Evolutionary conservation across 2,113 vertebrate species (phyloP).

Genomic region (Litocranius walleri): DNA sequence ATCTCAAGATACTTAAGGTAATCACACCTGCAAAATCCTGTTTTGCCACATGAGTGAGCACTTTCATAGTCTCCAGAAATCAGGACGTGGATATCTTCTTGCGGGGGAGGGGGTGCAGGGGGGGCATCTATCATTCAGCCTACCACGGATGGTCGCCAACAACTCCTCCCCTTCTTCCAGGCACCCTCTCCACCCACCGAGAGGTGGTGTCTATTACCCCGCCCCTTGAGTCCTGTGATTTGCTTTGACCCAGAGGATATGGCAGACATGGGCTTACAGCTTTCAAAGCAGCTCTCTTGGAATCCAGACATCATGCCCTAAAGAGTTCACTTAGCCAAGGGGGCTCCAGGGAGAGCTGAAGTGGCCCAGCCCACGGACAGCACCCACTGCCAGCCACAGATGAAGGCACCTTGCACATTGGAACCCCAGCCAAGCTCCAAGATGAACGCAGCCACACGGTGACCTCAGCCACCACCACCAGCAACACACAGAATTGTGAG

Average conservation of each 20-base stretch:
- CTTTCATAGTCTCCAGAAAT: not conserved
- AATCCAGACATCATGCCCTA: not conserved
- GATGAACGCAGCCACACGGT: rapidly evolving
- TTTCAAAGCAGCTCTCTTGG: not conserved
- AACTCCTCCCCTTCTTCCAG: not conserved
- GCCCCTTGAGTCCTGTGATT: not conserved
- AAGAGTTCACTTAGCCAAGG: not conserved
- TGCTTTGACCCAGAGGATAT: not conserved
- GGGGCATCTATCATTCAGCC: not conserved
- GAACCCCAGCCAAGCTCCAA: not conserved
- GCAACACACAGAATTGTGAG: not conserved
- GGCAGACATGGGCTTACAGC: not conserved
- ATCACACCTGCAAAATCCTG: not conserved
- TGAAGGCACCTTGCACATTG: too few relatives aligned
- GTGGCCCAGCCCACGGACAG: not conserved
- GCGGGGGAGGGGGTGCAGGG: too few relatives aligned
- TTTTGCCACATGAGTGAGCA: not conserved
- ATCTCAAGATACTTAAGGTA: not conserved
- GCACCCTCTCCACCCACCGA: rapidly evolving
- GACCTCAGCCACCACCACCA: not conserved
- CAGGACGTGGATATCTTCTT: not conserved
- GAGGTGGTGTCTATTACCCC: not conserved
- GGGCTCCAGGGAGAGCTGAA: not conserved
- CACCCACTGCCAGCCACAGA: not conserved
- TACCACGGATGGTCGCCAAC: rapidly evolving